phyloP scores from a whole-genome alignment of 2,797 vertebrate genomes.

The Salmo trutta region DNA sequence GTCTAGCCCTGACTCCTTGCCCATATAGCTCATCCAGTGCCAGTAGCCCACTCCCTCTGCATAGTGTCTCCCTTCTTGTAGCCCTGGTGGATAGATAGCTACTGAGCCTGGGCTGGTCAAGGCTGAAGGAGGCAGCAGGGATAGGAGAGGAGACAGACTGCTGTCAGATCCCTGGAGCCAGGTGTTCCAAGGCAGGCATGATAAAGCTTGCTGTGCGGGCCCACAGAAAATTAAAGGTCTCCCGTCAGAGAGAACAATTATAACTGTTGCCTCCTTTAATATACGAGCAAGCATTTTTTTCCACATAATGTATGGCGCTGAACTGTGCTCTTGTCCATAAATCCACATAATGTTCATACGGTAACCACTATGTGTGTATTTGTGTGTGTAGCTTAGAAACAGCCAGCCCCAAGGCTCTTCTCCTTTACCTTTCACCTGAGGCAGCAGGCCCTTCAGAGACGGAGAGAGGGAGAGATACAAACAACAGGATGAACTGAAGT shows the following conservation, averaged over 20 bases:
- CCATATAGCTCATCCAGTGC: constrained; percentile 33
- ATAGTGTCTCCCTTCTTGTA: constrained; percentile 42
- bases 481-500: constrained; percentile 57
- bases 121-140: constrained; percentile 36
- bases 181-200: constrained; percentile 78
- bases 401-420: constrained; percentile 55
- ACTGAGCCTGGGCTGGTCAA: constrained; percentile 35
- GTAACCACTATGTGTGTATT: constrained; percentile 46
- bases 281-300: constrained; percentile 72
- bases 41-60: constrained; percentile 47
- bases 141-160: constrained; percentile 66
- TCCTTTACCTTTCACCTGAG: constrained; percentile 47
- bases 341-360: constrained; percentile 72
- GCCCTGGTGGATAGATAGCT: constrained; percentile 54
- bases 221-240: constrained; percentile 81
- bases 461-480: constrained; percentile 33
- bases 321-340: constrained; percentile 70
- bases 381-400: constrained; percentile 55
- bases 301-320: constrained; percentile 65
- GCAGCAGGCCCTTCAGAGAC: constrained; percentile 24
- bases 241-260: constrained; percentile 73
- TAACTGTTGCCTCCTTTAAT: constrained; percentile 76
- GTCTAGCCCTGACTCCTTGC: constrained; percentile 12
- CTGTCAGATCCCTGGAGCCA: constrained; percentile 70
- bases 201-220: constrained; percentile 81